phyloP scores from a whole-genome alignment of 2,113 vertebrate genomes.

The Crotalus helleri region DNA sequence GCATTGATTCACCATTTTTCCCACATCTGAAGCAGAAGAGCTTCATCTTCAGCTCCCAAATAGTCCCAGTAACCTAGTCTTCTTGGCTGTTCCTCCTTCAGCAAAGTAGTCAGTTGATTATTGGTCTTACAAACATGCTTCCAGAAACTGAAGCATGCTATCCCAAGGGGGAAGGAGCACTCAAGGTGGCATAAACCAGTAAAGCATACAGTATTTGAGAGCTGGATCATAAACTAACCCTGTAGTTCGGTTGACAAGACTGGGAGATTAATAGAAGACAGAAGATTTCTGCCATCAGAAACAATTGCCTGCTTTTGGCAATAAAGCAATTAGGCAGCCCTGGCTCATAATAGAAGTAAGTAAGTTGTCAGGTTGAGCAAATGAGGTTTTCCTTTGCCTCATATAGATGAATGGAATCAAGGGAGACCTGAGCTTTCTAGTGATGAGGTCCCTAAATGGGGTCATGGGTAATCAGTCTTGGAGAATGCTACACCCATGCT shows the following conservation, averaged over 20 bases:
- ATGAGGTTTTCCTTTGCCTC: neutral
- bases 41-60: neutral
- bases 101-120: neutral
- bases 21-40: neutral
- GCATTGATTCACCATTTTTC: neutral
- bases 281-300: neutral
- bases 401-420: neutral
- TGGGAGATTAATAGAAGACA: neutral
- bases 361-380: neutral
- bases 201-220: neutral
- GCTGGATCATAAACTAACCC: neutral
- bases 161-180: neutral
- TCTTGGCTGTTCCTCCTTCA: neutral
- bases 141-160: neutral
- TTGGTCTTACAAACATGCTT: neutral
- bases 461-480: neutral
- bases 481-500: neutral
- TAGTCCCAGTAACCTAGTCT: neutral
- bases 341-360: neutral
- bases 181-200: neutral
- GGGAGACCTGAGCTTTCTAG: neutral
- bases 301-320: neutral
- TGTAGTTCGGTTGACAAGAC: neutral
- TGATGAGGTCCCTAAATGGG: neutral
- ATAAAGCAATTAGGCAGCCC: neutral